Evolutionary conservation across 2,797 vertebrate species (phyloP), one percentile per base, ranked within the genome.

Genomic region (Peromyscus eremicus): DNA sequence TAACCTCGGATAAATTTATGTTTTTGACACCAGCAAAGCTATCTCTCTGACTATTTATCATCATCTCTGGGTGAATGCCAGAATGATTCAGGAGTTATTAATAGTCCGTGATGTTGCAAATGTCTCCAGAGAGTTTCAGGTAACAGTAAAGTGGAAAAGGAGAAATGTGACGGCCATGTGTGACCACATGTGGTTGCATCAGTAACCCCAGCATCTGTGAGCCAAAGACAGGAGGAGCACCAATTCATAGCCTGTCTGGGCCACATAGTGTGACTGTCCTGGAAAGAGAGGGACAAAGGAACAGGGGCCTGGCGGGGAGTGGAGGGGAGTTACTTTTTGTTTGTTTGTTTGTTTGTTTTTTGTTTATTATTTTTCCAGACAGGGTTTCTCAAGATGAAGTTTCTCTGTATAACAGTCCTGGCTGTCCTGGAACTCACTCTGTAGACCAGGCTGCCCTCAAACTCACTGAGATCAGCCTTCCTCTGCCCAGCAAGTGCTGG

Each of bases 31-130:
- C 80, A 60, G 71, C 75, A 87, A 89, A 91, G 46, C 46, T 88
- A n/a, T 9, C 64, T 52, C 68, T 91, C 55, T 92, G 85, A 68
- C 91, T 82, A 66, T 94, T 97, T 97, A 91, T 87, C 76, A 81
- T 94, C 68, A 25, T 77, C 49, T 73, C 57, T 60, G 1, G 91
- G 21, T 82, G 88, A 96, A 85, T 93, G 4, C 43, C 87, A 90
- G 85, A 91, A 87, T 40, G 57, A 94, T 40, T 95, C 37, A 83
- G 77, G 89, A 79, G 64, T 46, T 90, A 76, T 79, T 94, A 82
- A 71, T 92, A 94, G 68, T 64, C 46, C 16, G 10, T 12, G 11
- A 6, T 70, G 34, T 64, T 76, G 2, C 52, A 83, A 62, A 75
- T 34, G 2, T 57, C 82, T 79, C 37, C 76, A 46, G 70, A 70